Conservation (phyloP, 2,888 invertebrate species). For the Ophioninae sp. region DNA sequence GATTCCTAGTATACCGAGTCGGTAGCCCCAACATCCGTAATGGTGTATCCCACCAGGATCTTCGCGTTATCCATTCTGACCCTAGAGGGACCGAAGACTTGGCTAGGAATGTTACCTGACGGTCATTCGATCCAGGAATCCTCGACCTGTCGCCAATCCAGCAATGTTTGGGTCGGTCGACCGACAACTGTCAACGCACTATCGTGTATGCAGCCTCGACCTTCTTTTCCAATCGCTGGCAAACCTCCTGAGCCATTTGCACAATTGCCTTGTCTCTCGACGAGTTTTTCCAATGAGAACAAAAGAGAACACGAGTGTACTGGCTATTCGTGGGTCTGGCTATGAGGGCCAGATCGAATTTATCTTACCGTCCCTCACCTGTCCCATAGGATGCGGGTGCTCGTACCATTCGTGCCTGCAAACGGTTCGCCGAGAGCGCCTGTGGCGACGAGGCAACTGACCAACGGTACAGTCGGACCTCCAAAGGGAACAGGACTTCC, state of each 20-base stretch:
- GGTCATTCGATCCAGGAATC: neutral
- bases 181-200: neutral
- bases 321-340: slow-evolving; percentile 71
- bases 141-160: neutral
- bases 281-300: neutral
- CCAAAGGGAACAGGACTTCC: neutral
- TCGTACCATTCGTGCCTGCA: slow-evolving; percentile 40
- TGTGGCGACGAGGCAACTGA: slow-evolving; percentile 74
- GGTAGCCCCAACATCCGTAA: slow-evolving; percentile 12
- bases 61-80: slow-evolving; percentile 30
- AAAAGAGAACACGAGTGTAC: slow-evolving; percentile 63
- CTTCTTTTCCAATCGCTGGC: slow-evolving; percentile 52
- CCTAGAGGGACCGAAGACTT: neutral
- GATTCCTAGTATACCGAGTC: slow-evolving; percentile 56
- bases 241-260: slow-evolving; percentile 52
- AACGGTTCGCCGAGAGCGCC: slow-evolving; percentile 1
- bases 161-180: neutral
- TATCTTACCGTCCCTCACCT: slow-evolving; percentile 80
- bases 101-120: slow-evolving; percentile 9
- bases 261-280: slow-evolving; percentile 36
- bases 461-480: slow-evolving; percentile 75
- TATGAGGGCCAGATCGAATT: slow-evolving; percentile 81
- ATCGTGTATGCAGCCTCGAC: slow-evolving; percentile 51
- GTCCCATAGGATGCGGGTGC: slow-evolving; percentile 79
- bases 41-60: slow-evolving; percentile 30